A percentile compares a stretch with the other conserved stretches of the same genome.
phyloP scores from a whole-genome alignment of 2,888 invertebrate genomes.

The Coremacera marginata region DNA sequence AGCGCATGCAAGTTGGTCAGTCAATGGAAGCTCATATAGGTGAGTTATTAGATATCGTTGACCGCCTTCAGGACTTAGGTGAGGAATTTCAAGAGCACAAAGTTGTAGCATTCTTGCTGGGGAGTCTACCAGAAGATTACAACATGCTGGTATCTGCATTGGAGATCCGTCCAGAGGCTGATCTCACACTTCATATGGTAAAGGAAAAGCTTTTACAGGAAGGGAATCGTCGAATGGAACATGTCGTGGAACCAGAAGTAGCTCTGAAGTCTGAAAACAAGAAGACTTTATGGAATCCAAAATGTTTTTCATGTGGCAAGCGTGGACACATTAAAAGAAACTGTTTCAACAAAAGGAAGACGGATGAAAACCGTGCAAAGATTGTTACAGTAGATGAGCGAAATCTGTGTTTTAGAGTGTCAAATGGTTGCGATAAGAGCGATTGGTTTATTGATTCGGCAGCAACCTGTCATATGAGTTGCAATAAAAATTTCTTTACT shows the following conservation, averaged over 20 bases:
- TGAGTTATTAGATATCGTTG: constrained; percentile 12
- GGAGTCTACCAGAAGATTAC: constrained; percentile 34
- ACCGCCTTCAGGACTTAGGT: neutral
- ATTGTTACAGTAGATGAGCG: too few species aligned
- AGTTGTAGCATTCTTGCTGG: constrained; percentile 31
- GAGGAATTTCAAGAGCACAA: constrained; percentile 33
- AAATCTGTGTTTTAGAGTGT: constrained; percentile 21
- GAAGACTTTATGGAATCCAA: neutral
- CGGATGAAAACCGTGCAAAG: constrained; percentile 16
- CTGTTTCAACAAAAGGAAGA: constrained; percentile 12
- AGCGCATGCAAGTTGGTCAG: too few species aligned
- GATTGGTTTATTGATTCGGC: constrained; percentile 32
- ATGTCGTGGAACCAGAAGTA: neutral
- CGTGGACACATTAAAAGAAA: too few species aligned
- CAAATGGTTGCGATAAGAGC: neutral
- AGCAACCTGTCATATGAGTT: constrained; percentile 32
- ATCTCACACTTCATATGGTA: constrained; percentile 31
- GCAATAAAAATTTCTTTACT: constrained; percentile 21
- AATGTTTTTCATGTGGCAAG: too few species aligned
- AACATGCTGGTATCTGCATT: constrained; percentile 34
- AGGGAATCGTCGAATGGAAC: constrained; percentile 20
- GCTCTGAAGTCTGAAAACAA: constrained; percentile 33
- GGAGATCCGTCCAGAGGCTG: constrained; percentile 34
- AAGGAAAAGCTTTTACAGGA: constrained; percentile 40
- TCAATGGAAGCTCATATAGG: too few species aligned